phyloP scores from a whole-genome alignment of 2,888 invertebrate species.

The Tipula vernalis region DNA sequence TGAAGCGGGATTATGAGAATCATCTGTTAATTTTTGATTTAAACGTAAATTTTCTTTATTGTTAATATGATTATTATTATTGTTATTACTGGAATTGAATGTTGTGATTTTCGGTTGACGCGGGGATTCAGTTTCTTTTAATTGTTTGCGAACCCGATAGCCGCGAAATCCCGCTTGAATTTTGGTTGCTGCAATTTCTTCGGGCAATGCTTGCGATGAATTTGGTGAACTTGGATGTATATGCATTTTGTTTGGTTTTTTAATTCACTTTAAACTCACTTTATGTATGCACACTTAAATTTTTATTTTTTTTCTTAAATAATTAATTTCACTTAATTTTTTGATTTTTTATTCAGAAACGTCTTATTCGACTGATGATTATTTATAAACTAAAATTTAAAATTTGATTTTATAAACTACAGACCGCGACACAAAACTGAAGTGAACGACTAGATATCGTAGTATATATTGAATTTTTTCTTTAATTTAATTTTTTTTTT shows the following conservation, averaged over 20 bases:
- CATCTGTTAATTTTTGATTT: not conserved
- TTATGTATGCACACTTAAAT: not conserved
- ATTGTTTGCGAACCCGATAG: constrained; percentile 39
- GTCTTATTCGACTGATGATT: not conserved
- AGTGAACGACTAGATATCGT: not conserved
- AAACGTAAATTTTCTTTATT: not conserved
- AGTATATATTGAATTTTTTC: not conserved
- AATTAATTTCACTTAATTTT: not conserved
- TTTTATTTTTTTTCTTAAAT: not conserved
- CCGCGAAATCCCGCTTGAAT: constrained; percentile 45
- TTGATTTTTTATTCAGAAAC: not conserved
- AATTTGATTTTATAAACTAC: not conserved
- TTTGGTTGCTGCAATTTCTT: constrained; percentile 39
- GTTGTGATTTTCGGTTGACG: not conserved
- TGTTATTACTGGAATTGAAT: not conserved
- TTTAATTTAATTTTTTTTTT: not conserved
- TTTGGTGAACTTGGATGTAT: constrained; percentile 35
- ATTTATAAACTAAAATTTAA: not conserved
- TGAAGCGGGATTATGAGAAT: not conserved
- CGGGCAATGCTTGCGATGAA: constrained; percentile 25
- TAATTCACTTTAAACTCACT: not conserved
- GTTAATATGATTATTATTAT: constrained; percentile 7
- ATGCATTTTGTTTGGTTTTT: constrained; percentile 25
- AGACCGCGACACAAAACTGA: not conserved
- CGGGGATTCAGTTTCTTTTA: constrained; percentile 22